Evolutionary conservation across 2,888 invertebrate species (phyloP), one percentile per base, ranked within the genome.

Genomic region (Trachelus tabidus): DNA sequence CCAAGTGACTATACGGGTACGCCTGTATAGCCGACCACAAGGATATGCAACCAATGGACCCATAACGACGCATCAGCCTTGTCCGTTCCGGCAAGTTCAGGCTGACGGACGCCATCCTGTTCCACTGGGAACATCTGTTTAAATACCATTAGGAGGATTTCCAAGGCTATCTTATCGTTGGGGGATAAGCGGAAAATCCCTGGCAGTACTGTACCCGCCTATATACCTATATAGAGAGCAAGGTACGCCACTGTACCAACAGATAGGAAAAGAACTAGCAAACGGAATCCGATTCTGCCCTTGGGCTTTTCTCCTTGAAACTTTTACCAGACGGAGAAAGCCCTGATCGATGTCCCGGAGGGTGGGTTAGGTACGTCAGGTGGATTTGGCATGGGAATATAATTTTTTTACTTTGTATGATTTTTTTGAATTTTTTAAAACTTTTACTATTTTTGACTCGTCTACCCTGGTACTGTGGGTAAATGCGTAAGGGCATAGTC

Each of bases 141-240:
- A 79, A 80, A 82, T 79, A 83, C 76, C 80, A 78, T 81, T 82
- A 75, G 68, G 34, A 68, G 71, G 34, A 35, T 56, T 73, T 68
- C 23, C 73, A 73, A 75, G 31, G 71, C 73, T 81, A 81, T 84
- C 83, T 85, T 84, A 85, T 84, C 85, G 75, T 12, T 33, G 34
- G 33, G 69, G 71, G 33, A 69, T 75, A 35, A 77, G 76, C 73
- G 34, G 33, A 34, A 71, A 31, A 71, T 71, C 71, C 71, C 15
- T 15, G 9, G 56, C 56, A 56, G 56, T 1, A 56, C 56, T 9
- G 56, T 23, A 56, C 56, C 40, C 56, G 9, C 9, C 56, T 56
- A 9, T 6, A 23, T 23, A 23, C 56, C 56, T 56, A 56, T 56
- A 23, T 56, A 56, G 56, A 23, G 2, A 23, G 56, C 56, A 56